phyloP scores from a whole-genome alignment of 2,113 vertebrate species.

The Craseonycteris thonglongyai region DNA sequence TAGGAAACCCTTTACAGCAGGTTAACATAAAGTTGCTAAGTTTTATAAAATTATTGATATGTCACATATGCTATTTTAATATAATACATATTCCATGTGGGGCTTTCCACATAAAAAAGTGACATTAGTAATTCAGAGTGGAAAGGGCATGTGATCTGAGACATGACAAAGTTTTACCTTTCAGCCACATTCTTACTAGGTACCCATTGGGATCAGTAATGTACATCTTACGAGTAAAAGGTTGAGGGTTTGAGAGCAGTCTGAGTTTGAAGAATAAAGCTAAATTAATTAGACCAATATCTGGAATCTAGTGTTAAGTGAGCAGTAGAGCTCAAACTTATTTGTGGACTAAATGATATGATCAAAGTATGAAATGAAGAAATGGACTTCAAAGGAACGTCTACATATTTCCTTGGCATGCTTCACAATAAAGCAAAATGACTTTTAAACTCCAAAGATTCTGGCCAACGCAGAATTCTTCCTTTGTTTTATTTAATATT shows the following conservation, averaged over 20 bases:
- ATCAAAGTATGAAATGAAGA: slow-evolving; percentile 9
- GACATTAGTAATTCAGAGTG: not conserved
- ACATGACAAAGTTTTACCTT: not conserved
- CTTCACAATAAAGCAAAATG: not conserved
- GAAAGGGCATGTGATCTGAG: not conserved
- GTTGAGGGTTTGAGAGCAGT: not conserved
- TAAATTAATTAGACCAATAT: not conserved
- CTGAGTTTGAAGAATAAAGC: not conserved
- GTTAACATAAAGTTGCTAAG: not conserved
- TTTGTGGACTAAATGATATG: not conserved
- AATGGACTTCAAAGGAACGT: not conserved
- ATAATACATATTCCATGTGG: not conserved
- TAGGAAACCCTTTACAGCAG: not conserved
- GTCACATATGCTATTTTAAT: not conserved
- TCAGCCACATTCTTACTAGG: not conserved
- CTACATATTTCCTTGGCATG: not conserved
- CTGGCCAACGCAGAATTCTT: not conserved
- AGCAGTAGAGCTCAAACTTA: not conserved
- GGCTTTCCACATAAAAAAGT: not conserved
- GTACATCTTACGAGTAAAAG: not conserved
- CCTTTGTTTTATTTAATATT: slow-evolving; percentile 56
- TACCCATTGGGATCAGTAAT: not conserved
- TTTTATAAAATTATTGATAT: not conserved
- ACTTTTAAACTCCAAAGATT: slow-evolving; percentile 7
- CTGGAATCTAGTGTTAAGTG: not conserved